Evolutionary conservation across 2,797 vertebrate genomes (phyloP), one percentile per base, ranked within the genome.

Genomic region (Todus mexicanus): DNA sequence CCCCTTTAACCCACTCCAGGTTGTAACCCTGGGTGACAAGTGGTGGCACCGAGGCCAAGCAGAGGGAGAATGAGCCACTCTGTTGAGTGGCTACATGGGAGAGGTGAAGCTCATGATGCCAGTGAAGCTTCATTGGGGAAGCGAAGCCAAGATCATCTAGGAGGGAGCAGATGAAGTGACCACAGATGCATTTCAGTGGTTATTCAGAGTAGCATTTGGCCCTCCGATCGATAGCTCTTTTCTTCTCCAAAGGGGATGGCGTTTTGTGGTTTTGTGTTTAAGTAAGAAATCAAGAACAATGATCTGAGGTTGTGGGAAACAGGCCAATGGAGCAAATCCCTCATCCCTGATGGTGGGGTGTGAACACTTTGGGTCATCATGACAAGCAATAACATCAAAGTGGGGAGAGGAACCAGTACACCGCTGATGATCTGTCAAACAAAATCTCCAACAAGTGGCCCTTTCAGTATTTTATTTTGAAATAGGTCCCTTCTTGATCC

Each of bases 281-380:
- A 38, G n/a, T 20, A 66, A 86, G 73, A 89, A 95, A 70, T 60
- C 35, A 84, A 57, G 35, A 90, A 17, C 15, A 65, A 81, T 18
- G 53, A 66, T 14, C 4, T 56, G 29, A 59, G 19, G 38, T 29
- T 53, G 61, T 42, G n/a, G 33, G 68, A 92, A 69, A 12, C 48
- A 54, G 33, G n/a, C 13, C n/a, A 31, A 5, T 0, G 5, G 57
- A 87, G 59, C 16, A 56, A 11, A 65, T 25, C 43, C 25, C 31
- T 48, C 48, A 22, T 43, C 43, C 53, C 54, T 45, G 25, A 17
- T 18, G 60, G 63, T 33, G 48, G 38, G 60, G 42, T 4, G 12
- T 12, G 38, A 37, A 33, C 31, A 78, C 11, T 83, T 51, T 56
- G 48, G 47, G 18, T 21, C 25, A 3, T 74, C 59, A 13, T 10